Conservation (phyloP, 2,113 vertebrate species). For the Gymnogyps californianus region DNA sequence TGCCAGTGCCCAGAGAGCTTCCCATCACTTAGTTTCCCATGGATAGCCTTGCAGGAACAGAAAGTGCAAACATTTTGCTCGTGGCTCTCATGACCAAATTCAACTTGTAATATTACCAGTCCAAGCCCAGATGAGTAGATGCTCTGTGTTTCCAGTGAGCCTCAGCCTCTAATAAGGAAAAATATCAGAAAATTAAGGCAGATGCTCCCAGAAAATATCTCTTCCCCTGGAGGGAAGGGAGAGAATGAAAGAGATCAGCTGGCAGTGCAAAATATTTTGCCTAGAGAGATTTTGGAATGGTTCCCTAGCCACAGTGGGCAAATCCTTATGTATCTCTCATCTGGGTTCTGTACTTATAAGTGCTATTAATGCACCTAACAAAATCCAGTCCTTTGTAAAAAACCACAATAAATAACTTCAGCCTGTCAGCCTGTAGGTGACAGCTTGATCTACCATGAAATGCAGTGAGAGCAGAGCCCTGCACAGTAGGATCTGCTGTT, state of each 20-base stretch:
- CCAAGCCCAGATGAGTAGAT: neutral
- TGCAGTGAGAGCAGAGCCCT: neutral
- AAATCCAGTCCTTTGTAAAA: neutral
- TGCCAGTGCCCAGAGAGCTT: neutral
- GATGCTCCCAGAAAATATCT: constrained; percentile 9
- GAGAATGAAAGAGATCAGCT: neutral
- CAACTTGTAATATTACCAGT: neutral
- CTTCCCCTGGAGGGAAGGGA: neutral
- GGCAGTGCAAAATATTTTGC: neutral
- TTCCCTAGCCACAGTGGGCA: neutral
- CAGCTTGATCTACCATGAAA: neutral
- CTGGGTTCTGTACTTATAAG: neutral
- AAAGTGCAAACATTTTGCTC: neutral
- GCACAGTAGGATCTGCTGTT: neutral
- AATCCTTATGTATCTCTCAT: neutral
- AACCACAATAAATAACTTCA: neutral
- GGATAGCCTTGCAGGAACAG: neutral
- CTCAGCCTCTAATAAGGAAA: neutral
- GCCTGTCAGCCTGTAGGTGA: neutral
- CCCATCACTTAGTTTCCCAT: neutral
- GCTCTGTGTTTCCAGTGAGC: neutral
- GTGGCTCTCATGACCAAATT: neutral
- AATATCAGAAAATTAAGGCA: neutral
- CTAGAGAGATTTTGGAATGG: neutral
- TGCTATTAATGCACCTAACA: neutral